Base-by-base conservation (phyloP, 1,140 invertebrate genomes). In the Lordiphosa clarofinis region DNA sequence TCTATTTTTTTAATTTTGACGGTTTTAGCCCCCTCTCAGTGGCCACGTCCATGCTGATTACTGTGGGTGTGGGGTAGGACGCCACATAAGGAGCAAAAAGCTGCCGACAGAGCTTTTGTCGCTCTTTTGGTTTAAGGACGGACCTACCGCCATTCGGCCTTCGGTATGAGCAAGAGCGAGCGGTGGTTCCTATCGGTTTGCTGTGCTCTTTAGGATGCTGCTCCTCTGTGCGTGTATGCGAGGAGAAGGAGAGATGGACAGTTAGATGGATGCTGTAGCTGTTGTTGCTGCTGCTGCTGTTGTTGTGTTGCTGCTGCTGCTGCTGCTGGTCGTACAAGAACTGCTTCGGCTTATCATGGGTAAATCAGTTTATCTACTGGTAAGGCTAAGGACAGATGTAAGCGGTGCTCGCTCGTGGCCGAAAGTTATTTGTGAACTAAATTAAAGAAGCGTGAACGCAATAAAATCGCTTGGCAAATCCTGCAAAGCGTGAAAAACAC, bases 231-330 rank as follows among this genome's bases (percentile, higher is more conserved):
- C 31, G 13, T 53, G 58, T 71, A 61, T 57, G 57, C 37, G 46
- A 47, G 55, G 72, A 82, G 76, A 84, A 47, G 55, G 72, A 82
- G 76, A 84, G 76, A 84, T 84, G 76, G 78, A 76, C 76, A 68
- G 56, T 66, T 81, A 70, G 66, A 81, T 64, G 68, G 53, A 56
- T 58, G 50, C 59, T 46, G 48, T 36, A 7, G 36, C 10, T 55
- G 52, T 19, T 74, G 56, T 62, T 74, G 46, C 15, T 70, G 42
- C 57, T 68, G 38, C 47, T 56, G 40, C 31, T 60, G 40, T 40
- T 67, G 48, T 46, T 56, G 53, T 56, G 52, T 49, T 72, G 52
- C 53, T 68, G 63, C 54, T 69, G 59, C 58, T 74, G 47, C 56
- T 70, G 57, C 53, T 64, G 56, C 42, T 73, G 49, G 33, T 59